Evolutionary conservation across 2,888 invertebrate genomes (phyloP).

Genomic region (Ceriagrion tenellum): DNA sequence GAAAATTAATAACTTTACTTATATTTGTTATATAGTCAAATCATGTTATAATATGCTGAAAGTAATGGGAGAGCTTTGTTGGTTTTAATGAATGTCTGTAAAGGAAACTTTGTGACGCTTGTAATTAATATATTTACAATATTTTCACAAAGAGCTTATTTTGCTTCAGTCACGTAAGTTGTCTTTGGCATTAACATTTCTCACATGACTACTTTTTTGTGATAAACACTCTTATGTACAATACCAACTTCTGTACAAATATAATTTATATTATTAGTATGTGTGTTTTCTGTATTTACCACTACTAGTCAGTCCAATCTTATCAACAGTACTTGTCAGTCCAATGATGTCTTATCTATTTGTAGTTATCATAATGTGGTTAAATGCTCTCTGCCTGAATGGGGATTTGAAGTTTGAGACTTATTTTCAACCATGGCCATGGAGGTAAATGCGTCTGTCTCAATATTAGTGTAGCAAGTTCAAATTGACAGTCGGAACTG

Average conservation of each 20-base stretch:
- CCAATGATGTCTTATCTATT: too few species aligned
- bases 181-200: not conserved
- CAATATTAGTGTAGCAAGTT: too few species aligned
- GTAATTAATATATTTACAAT: not conserved
- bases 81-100: not conserved
- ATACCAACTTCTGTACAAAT: not conserved
- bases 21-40: not conserved
- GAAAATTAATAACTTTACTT: not conserved
- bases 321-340: too few species aligned
- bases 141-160: not conserved
- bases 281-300: too few species aligned
- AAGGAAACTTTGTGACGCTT: not conserved
- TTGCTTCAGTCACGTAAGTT: not conserved
- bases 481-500: too few species aligned
- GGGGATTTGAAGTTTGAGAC: too few species aligned
- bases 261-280: not conserved
- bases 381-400: too few species aligned
- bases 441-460: too few species aligned
- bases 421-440: too few species aligned
- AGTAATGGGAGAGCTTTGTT: not conserved
- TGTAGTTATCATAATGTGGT: too few species aligned
- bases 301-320: too few species aligned
- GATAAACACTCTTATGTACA: not conserved
- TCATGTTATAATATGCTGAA: not conserved
- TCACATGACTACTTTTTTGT: not conserved